These are phyloP conservation scores for Picus viridis DNA, from an alignment of 2,797 vertebrate species.

Conservation along the genomic window DNA sequence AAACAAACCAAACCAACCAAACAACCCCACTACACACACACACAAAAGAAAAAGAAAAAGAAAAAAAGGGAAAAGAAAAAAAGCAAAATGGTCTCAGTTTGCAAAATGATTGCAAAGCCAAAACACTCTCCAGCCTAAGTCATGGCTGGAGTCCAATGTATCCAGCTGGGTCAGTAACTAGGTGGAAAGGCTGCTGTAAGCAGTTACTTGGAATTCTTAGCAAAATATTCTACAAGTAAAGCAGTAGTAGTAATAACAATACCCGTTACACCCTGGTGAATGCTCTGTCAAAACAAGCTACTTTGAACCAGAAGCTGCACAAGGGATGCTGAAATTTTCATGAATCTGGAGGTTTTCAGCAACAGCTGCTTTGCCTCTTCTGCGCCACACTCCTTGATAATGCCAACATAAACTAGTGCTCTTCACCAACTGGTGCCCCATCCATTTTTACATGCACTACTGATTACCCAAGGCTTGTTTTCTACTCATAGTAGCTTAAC, in stretches of 20 bases:
- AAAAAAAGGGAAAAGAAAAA: no score
- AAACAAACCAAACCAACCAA: neutral
- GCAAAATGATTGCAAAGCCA: neutral
- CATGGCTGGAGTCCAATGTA: neutral
- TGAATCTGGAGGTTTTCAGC: neutral
- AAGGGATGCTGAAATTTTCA: neutral
- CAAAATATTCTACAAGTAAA: neutral
- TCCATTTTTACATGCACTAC: neutral
- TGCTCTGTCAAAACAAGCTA: neutral
- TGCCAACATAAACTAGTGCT: neutral
- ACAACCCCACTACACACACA: no score
- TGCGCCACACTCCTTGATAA: neutral
- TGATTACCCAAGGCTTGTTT: neutral
- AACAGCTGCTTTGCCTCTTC: neutral
- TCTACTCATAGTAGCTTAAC: neutral
- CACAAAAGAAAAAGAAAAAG: neutral
- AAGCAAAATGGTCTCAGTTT: neutral
- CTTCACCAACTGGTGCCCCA: neutral
- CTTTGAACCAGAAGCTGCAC: neutral
- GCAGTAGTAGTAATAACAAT: neutral
- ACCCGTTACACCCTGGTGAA: rapidly evolving
- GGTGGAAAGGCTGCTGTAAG: neutral
- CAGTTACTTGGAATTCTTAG: neutral
- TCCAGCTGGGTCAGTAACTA: neutral
- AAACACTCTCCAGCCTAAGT: neutral